These are phyloP conservation scores for Tenualosa ilisha DNA, from an alignment of 2,797 vertebrate species.

Conservation along the genomic window DNA sequence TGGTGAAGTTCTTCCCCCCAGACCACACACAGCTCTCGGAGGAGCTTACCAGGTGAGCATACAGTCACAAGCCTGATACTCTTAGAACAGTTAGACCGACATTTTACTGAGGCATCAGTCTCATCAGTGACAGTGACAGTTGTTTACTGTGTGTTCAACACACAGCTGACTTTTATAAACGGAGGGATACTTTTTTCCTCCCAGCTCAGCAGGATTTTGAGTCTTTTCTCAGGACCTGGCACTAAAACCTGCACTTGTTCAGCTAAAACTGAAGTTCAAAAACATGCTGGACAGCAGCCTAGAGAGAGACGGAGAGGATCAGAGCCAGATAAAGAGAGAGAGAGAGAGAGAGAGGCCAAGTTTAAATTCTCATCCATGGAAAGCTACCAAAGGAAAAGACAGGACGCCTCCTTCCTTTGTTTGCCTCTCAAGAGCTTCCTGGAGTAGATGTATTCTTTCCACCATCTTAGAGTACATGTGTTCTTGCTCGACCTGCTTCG, in stretches of 20 bases:
- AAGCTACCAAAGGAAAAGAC: neutral
- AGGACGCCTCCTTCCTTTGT: neutral
- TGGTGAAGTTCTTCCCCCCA: conserved; percentile 86
- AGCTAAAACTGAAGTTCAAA: neutral
- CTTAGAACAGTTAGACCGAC: neutral
- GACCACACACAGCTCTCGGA: conserved; percentile 91
- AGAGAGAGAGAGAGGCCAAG: neutral
- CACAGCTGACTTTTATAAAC: neutral
- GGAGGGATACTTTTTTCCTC: neutral
- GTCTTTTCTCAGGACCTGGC: neutral
- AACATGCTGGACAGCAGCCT: neutral
- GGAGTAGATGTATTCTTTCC: neutral
- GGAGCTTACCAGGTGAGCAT: conserved; percentile 87
- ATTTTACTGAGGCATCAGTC: neutral
- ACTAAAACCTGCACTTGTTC: neutral
- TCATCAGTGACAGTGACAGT: neutral
- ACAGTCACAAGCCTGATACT: neutral
- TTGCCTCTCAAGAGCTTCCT: neutral
- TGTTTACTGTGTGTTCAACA: neutral
- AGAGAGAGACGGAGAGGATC: neutral
- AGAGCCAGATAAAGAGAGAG: neutral
- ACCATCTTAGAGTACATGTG: neutral
- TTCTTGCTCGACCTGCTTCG: neutral
- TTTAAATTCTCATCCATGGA: neutral
- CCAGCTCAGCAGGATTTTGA: conserved; percentile 38